Evolutionary conservation across 2,888 invertebrate genomes (phyloP).

Genomic region (Cenopis cana): DNA sequence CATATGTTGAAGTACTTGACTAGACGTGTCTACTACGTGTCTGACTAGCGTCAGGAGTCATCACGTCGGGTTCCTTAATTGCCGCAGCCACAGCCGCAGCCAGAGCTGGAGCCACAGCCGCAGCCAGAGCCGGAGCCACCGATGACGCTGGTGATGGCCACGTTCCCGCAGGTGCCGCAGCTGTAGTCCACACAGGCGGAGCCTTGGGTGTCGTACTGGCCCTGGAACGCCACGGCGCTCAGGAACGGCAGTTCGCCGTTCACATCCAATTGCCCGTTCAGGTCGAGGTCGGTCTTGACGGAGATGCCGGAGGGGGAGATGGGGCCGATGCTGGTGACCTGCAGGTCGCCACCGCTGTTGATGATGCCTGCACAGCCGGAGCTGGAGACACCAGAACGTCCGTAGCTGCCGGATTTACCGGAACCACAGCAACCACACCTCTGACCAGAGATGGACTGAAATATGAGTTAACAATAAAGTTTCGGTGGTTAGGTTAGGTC

Average conservation of each 20-base stretch:
- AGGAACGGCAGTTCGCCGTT: conserved; percentile 60
- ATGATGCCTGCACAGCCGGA: too few species aligned
- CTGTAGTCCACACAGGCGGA: conserved; percentile 24
- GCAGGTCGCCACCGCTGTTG: conserved; percentile 33
- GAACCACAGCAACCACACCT: conserved; percentile 27
- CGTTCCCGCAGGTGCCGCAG: background rate
- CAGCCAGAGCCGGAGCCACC: conserved; percentile 1
- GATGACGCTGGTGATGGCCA: conserved; percentile 18
- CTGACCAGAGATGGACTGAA: conserved; percentile 52
- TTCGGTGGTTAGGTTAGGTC: too few species aligned
- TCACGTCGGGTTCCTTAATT: too few species aligned
- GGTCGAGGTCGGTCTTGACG: conserved; percentile 61
- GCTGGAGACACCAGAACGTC: background rate
- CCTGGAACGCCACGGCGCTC: conserved; percentile 56
- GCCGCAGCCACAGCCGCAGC: too few species aligned
- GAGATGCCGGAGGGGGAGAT: conserved; percentile 57
- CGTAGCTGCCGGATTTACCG: background rate
- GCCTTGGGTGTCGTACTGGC: conserved; percentile 41
- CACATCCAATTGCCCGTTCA: conserved; percentile 54
- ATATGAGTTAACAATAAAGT: background rate
- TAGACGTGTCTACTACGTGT: too few species aligned
- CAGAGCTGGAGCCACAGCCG: background rate
- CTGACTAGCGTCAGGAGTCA: too few species aligned
- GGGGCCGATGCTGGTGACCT: conserved; percentile 51
- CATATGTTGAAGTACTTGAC: too few species aligned